These are phyloP conservation scores for Callitettix versicolor DNA, from an alignment of 1,140 invertebrate species.

Conservation along the genomic window DNA sequence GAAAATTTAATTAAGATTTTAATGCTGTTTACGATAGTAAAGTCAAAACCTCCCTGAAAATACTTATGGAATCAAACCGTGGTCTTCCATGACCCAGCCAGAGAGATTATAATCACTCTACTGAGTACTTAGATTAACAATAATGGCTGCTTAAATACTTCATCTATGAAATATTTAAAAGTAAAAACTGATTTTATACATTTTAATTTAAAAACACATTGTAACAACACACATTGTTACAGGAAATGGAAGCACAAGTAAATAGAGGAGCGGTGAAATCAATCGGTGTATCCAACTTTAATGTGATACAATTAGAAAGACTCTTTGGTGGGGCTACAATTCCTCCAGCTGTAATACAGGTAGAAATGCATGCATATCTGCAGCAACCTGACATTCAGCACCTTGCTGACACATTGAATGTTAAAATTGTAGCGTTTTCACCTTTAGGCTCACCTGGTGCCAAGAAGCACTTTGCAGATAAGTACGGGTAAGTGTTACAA, in stretches of 20 bases:
- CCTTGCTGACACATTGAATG: slow-evolving; percentile 34
- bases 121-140: no score
- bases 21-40: neutral
- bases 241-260: slow-evolving; percentile 46
- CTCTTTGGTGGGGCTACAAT: slow-evolving; percentile 21
- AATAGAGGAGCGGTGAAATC: slow-evolving; percentile 36
- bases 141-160: no score
- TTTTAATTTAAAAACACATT: neutral
- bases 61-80: no score
- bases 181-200: neutral
- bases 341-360: slow-evolving; percentile 31
- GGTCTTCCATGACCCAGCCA: no score
- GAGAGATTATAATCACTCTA: no score
- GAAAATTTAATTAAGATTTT: neutral
- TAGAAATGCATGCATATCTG: slow-evolving; percentile 42
- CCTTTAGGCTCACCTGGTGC: slow-evolving; percentile 42
- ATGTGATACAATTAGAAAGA: slow-evolving; percentile 24
- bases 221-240: no score
- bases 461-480: slow-evolving; percentile 11
- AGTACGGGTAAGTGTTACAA: slow-evolving; percentile 9
- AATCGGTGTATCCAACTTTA: slow-evolving; percentile 34
- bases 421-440: slow-evolving; percentile 40
- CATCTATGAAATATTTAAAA: no score
- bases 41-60: no score
- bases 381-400: slow-evolving; percentile 37